Base-by-base conservation (phyloP, 2,797 vertebrate species). In the Hirundo rustica region DNA sequence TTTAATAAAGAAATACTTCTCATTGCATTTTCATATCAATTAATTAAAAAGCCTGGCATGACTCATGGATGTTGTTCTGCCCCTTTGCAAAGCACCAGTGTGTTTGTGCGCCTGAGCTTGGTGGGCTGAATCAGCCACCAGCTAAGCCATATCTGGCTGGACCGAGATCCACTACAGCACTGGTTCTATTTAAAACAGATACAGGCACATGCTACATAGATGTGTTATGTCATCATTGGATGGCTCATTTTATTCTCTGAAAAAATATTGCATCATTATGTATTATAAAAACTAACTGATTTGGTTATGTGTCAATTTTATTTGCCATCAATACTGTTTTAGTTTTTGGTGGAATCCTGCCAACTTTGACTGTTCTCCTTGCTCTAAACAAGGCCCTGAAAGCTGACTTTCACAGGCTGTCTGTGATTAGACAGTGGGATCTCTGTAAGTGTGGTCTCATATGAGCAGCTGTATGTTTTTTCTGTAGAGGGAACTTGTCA, bases 401-500 rank as follows among this genome's bases (percentile, higher is more conserved):
- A 97, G 94, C 92, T 95, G 91, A 87, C 90, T 95, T 97, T 97
- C 95, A 96, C 93, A 93, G 95, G 84, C 89, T 91, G 97, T 65
- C 90, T 95, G 83, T 84, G 79, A 96, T 97, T 97, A 97, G 97
- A 98, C 98, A 98, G 97, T 96, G 96, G 85, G 84, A 92, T 96
- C 97, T 98, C 97, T 98, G 96, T 98, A 96, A 97, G 90, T 96
- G 80, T 83, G 75, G 95, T 96, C 97, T 96, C 95, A 90, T 92
- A 95, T 91, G 96, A 97, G 95, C 96, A 97, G 97, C 97, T 97
- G 97, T 95, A 94, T 97, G 95, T 95, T 96, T 97, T 96, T 97
- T 97, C 96, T 97, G 93, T 94, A 95, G 96, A 98, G 97, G 96
- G 98, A 97, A 97, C 97, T 97, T 94, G 98, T 98, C 97, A 98